Evolutionary conservation across 2,797 vertebrate species (phyloP), one percentile per base, ranked within the genome.

Genomic region (Peromyscus attwateri): DNA sequence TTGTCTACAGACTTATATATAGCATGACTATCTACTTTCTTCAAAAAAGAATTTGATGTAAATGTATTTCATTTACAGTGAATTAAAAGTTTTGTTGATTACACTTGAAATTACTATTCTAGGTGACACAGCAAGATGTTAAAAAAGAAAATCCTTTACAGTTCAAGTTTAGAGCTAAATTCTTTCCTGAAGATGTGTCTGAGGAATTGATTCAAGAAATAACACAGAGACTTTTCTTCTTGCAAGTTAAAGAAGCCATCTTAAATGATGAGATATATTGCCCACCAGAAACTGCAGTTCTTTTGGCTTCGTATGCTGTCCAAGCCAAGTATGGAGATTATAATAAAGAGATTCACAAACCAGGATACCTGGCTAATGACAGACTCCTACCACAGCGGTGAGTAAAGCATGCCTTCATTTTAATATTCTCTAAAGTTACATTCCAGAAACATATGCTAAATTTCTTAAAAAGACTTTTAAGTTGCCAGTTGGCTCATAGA

Each of bases 181-280:
- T 99, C 98, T 99, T 99, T 98, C 99, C 99, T 7, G 99, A 99
- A 98, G 99, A 99, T 87, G 99, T 99, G 80, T 99, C 99, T 21
- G 99, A 99, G 98, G 99, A 99, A 92, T 99, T 99, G 73, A 99
- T 99, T 98, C 99, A 99, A 98, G 99, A 99, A 97, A 99, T 99
- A 98, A 99, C 99, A n/a, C 99, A 99, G 98, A 99, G 99, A 97
- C 99, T 99, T 92, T 99, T 99, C 98, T 99, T 99, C 98, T 98
- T 99, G 95, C 99, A 99, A 99, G 99, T 99, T 96, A 99, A 99
- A 97, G 99, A 99, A 98, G 99, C 99, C 0, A 99, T 99, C 97
- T 98, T 99, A 98, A 99, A 99, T 87, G 99, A 99, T 97, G 99
- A 99, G 98, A 99, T 99, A 98, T 99, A 99, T 98, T 99, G 99